phyloP scores from a whole-genome alignment of 2,888 invertebrate species.

The Andrena flavipes region DNA sequence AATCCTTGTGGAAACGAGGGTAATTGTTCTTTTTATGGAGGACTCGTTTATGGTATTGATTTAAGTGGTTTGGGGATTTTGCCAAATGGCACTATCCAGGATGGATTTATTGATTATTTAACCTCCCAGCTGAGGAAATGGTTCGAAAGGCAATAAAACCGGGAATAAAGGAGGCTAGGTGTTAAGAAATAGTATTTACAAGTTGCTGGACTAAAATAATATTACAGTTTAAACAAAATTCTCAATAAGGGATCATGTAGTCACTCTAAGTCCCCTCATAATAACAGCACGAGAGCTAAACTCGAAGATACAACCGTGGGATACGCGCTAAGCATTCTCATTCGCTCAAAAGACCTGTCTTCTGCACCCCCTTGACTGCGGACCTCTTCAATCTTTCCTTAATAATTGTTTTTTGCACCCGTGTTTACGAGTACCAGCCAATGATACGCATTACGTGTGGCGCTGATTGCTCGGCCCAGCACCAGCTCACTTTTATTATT shows the following conservation, averaged over 20 bases:
- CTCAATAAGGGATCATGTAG: not conserved
- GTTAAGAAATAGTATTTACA: conserved; percentile 29
- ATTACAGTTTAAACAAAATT: conserved; percentile 23
- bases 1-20: not conserved
- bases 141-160: too few species aligned
- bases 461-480: conserved; percentile 62
- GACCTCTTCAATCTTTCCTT: conserved; percentile 66
- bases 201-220: conserved; percentile 8
- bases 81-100: too few species aligned
- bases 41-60: too few species aligned
- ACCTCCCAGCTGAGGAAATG: not conserved
- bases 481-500: conserved; percentile 30
- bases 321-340: conserved; percentile 60
- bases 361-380: conserved; percentile 45
- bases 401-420: conserved; percentile 70
- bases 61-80: too few species aligned
- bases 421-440: conserved; percentile 68
- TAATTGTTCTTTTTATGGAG: not conserved
- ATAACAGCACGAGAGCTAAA: conserved; percentile 31
- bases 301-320: conserved; percentile 56
- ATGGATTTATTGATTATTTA: too few species aligned
- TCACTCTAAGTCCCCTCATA: conserved; percentile 24
- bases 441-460: conserved; percentile 76
- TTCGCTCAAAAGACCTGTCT: conserved; percentile 45
- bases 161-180: not conserved